Base-by-base conservation (phyloP, 2,113 vertebrate genomes). In the Bombycilla garrulus region DNA sequence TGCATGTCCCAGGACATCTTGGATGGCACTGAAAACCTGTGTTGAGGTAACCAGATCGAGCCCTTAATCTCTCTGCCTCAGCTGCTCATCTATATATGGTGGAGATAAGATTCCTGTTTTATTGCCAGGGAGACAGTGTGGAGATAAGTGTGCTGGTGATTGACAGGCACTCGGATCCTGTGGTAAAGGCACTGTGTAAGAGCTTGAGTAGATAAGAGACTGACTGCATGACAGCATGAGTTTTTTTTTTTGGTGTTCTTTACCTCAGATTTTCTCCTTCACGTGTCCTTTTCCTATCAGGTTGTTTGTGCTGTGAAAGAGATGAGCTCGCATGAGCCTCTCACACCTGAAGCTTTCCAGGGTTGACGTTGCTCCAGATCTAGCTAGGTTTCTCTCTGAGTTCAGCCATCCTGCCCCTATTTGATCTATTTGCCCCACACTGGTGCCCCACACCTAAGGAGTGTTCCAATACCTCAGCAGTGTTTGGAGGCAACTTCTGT, bases 231-330 rank as follows among this genome's bases (percentile, higher is more conserved):
- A 60, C 86, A 87, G 83, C 87, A 56, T 81, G 64, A 92, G 42
- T 22, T 0, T 16, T 62, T 83, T 83, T 94, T 70, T 88, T 5
- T 6, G 2, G 80, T 81, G 24, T 76, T 84, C 90, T 95, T 85
- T 70, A 65, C 70, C 36, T 89, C 70, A 85, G 54, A 65, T 65
- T 87, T 89, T 94, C 89, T 95, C 86, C 89, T 95, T 95, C 86
- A 72, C 40, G 0, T 54, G 73, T 84, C 77, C 89, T 95, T 96
- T 91, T 67, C 44, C 86, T 86, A 20, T 88, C 7, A 10, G 72
- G 44, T 40, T 80, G 56, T 78, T 82, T 50, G 54, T 47, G n/a
- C 70, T 85, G 33, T 72, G 78, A 45, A 72, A 56, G 61, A 87
- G 57, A 61, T 80, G 73, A 95, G 36, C 65, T 91, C 77, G 61